phyloP scores from a whole-genome alignment of 2,113 vertebrate genomes.

The Cyrtonyx montezumae region DNA sequence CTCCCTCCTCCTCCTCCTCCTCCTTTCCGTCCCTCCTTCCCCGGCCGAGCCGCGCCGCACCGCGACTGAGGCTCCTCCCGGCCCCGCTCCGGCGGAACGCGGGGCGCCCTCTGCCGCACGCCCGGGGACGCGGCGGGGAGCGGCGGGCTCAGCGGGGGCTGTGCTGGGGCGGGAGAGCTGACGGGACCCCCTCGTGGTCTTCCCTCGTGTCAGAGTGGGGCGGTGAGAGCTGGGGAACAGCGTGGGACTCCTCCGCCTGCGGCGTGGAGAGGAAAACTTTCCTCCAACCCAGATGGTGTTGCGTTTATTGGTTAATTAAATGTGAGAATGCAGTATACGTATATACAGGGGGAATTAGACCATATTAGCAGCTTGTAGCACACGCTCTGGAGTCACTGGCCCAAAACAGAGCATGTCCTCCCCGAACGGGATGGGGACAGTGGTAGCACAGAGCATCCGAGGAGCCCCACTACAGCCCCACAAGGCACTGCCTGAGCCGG shows the following conservation, averaged over 20 bases:
- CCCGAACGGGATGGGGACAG: too few relatives aligned
- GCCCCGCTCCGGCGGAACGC: slow-evolving; percentile 33
- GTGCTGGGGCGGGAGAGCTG: too few relatives aligned
- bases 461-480: neutral
- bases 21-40: neutral
- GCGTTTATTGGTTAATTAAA: neutral
- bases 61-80: slow-evolving; percentile 51
- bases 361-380: neutral
- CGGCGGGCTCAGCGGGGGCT: too few relatives aligned
- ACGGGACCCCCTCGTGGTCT: too few relatives aligned
- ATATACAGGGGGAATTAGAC: neutral
- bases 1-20: neutral
- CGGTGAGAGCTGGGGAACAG: too few relatives aligned
- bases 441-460: rapidly evolving
- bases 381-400: neutral
- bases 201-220: too few relatives aligned
- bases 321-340: neutral
- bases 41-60: neutral
- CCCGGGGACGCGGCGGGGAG: neutral
- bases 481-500: rapidly evolving
- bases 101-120: slow-evolving; percentile 77
- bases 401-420: neutral
- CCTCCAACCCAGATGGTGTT: rapidly evolving
- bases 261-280: too few relatives aligned
- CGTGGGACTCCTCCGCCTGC: too few relatives aligned